Evolutionary conservation across 2,797 vertebrate species (phyloP).

Genomic region (Pseudotriccus pelzelni): DNA sequence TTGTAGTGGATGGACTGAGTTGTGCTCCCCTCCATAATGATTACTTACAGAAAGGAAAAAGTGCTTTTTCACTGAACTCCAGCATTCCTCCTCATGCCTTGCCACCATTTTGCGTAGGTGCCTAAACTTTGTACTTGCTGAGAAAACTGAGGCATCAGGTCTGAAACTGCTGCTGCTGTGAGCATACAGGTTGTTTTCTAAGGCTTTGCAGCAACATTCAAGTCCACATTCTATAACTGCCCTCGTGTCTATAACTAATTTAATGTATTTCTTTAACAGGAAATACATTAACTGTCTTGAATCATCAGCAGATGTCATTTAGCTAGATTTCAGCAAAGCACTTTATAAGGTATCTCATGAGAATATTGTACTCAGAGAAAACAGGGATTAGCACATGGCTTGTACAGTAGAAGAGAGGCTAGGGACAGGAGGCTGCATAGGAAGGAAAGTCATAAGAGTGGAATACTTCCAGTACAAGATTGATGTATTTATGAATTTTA

Average conservation of each 20-base stretch:
- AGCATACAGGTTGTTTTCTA: background rate
- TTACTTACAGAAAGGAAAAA: constrained; percentile 16
- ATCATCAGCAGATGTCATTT: background rate
- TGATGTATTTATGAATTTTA: background rate
- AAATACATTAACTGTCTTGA: background rate
- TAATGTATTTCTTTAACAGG: background rate
- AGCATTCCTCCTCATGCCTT: background rate
- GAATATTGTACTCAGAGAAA: background rate
- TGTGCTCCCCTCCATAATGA: background rate
- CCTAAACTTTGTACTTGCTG: background rate
- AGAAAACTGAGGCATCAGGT: background rate
- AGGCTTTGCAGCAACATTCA: background rate
- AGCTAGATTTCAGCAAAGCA: background rate
- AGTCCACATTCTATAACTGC: background rate
- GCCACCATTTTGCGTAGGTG: background rate
- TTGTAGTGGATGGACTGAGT: constrained; percentile 8
- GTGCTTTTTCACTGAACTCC: background rate
- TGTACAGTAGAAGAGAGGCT: background rate
- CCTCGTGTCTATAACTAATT: background rate
- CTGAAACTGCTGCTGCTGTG: background rate
- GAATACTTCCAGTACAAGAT: background rate
- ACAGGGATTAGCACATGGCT: background rate
- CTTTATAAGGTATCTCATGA: background rate
- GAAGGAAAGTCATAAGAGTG: background rate
- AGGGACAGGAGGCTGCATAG: background rate